These are phyloP conservation scores for Cecidostiba fungosa DNA, from an alignment of 2,888 invertebrate species.

Conservation along the genomic window DNA sequence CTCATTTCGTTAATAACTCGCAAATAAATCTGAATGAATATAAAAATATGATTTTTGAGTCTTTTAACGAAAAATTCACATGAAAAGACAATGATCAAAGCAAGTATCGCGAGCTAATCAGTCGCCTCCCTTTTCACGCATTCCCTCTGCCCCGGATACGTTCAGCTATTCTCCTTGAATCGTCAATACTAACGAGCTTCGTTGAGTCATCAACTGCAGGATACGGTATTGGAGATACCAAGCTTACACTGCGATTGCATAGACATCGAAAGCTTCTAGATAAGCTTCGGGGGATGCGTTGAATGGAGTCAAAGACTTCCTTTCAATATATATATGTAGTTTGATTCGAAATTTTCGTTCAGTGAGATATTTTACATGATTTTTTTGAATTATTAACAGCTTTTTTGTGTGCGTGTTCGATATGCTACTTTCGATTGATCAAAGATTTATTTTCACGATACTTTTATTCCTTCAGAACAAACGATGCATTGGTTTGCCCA, in stretches of 20 bases:
- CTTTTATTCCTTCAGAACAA: constrained; percentile 72
- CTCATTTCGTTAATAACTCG: background rate
- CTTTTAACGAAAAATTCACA: background rate
- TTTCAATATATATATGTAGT: background rate
- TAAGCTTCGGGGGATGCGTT: background rate
- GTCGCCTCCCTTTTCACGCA: background rate
- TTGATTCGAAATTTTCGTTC: background rate
- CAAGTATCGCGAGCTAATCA: background rate
- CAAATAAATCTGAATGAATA: background rate
- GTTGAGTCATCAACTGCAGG: constrained; percentile 2
- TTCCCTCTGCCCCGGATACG: background rate
- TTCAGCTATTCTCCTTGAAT: background rate
- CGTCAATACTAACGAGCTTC: constrained; percentile 3
- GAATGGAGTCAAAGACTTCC: background rate
- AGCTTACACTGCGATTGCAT: background rate
- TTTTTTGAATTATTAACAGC: constrained; percentile 3
- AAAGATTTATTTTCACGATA: constrained; percentile 38
- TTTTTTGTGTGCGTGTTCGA: background rate
- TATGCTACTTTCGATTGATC: background rate
- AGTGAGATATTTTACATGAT: background rate
- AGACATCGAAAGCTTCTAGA: background rate
- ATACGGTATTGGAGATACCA: background rate
- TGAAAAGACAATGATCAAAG: background rate
- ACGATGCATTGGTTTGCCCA: constrained; percentile 79
- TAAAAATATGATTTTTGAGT: background rate